A percentile compares a stretch with the other conserved stretches of the same genome.
phyloP scores from a whole-genome alignment of 2,888 invertebrate species.

The Diadromus collaris region DNA sequence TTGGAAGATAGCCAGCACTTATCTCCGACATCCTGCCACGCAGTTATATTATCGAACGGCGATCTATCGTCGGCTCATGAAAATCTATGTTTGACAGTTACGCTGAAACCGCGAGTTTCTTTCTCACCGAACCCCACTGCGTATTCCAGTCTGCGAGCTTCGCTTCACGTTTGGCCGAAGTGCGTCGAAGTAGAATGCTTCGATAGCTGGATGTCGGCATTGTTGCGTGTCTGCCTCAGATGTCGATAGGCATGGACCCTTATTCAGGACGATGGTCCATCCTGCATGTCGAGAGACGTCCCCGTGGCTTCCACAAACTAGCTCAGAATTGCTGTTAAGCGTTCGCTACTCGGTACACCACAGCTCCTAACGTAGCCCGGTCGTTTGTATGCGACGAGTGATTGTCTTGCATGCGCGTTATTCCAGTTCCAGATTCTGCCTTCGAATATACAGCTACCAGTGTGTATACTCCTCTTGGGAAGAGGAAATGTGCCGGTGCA shows the following conservation, averaged over 20 bases:
- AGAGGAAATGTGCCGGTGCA: constrained; percentile 47
- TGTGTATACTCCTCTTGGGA: constrained; percentile 21
- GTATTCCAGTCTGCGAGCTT: constrained; percentile 23
- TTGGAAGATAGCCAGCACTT: constrained; percentile 61
- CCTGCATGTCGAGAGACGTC: constrained; percentile 15
- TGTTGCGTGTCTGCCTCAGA: constrained; percentile 44
- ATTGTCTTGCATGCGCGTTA: constrained; percentile 53
- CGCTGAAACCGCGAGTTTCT: constrained; percentile 41
- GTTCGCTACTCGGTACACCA: constrained; percentile 11
- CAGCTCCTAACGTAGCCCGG: constrained; percentile 4
- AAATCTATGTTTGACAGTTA: constrained; percentile 56
- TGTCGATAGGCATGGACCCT: constrained; percentile 32
- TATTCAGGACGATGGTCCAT: constrained; percentile 31
- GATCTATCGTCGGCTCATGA: constrained; percentile 53
- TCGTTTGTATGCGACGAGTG: constrained; percentile 51
- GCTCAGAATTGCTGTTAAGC: constrained; percentile 28
- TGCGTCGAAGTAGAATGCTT: constrained; percentile 33
- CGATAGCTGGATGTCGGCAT: constrained; percentile 38
- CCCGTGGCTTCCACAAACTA: constrained; percentile 27
- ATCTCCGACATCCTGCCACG: constrained; percentile 55
- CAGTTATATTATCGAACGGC: constrained; percentile 54
- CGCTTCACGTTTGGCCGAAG: constrained; percentile 31
- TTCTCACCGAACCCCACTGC: constrained; percentile 19
- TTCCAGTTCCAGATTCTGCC: constrained; percentile 45
- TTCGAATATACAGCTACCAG: constrained; percentile 24